Base-by-base conservation (phyloP, 2,113 vertebrate species). In the Cephalopterus ornatus region DNA sequence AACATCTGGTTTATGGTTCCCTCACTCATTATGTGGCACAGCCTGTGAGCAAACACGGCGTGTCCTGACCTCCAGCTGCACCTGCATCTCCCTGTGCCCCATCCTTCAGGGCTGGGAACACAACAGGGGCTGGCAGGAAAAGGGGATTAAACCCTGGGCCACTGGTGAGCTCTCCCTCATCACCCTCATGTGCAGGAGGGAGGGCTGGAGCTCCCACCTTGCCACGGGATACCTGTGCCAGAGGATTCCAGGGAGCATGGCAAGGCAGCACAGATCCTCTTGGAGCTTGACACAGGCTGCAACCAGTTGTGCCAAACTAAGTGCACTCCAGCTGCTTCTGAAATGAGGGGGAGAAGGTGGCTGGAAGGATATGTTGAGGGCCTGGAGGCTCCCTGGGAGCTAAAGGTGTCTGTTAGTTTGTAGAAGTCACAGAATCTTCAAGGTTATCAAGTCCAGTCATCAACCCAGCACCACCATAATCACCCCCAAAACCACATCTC, bases 1-100 rank as follows among this genome's bases (percentile, higher is more conserved):
- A 55, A 37, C 95, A 94, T 68, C 87, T 96, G 93, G 16, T 96
- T 89, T 93, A 88, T 9, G 56, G 22, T 41, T 16, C 81, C 44
- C 58, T 49, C 81, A 2, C 74, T 58, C 8, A 2, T 24, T 21
- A 2, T 1, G 47, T 1, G 8, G 77, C 19, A 6, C 46, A 50
- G 58, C 6, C 86, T 47, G 62, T 5, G 14, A 70, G 76, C 76
- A 81, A 93, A 90, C 73, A 70, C 39, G 2, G 10, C 7, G 1
- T 11, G 58, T 32, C 82, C 85, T 50, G 33, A 28, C 53, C 62
- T 4, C 1, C 9, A 58, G 67, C 83, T 95, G 66, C 39, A 27
- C 24, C 55, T 3, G 5, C 20, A 1, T 9, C 49, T 63, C 62
- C 56, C 42, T 61, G n/a, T 12, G 5, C 41, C 63, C 62, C 71